Evolutionary conservation across 2,888 invertebrate species (phyloP), one percentile per base, ranked within the genome.

Genomic region (Andrena trimmerana): DNA sequence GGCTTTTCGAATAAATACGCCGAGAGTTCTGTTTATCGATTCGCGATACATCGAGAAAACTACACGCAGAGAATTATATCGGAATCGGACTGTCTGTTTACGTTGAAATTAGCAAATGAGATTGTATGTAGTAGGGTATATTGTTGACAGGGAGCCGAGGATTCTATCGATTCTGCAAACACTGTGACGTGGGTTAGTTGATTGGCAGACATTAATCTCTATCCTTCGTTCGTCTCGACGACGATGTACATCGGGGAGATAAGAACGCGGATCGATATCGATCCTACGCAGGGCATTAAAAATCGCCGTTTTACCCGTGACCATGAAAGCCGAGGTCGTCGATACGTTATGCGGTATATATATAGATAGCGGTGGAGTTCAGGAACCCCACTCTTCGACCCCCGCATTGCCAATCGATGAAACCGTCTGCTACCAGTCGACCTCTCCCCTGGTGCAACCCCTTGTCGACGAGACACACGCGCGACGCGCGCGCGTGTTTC

Each of bases 371-470:
- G 29, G 57, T 31, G 50, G 79, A 86, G 89, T 86, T 89, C 89
- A 89, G 76, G 78, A 85, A 88, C 89, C 87, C 84, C 84, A 82
- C 90, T 87, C 83, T 83, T 72, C 75, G 80, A 78, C 81, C 79
- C 84, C 86, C 78, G 86, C 89, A 86, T 81, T 83, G 89, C 86
- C 89, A 91, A 91, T 91, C 91, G 91, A 91, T 91, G 91, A 89
- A 90, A 90, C 90, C 88, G 91, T 91, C 91, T 91, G 90, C 90
- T 82, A 77, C 85, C 63, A 76, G 84, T 83, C 84, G 84, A 66
- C 84, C 85, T 79, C 72, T 81, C 74, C 86, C 80, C 83, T 79
- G 78, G 57, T 84, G 82, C 85, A 88, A 88, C 83, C 84, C 82
- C 86, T 78, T 63, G 66, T 66, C 13, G 48, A 74, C 36, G 20